phyloP scores from a whole-genome alignment of 1,140 invertebrate genomes.

The Chionoecetes opilio region DNA sequence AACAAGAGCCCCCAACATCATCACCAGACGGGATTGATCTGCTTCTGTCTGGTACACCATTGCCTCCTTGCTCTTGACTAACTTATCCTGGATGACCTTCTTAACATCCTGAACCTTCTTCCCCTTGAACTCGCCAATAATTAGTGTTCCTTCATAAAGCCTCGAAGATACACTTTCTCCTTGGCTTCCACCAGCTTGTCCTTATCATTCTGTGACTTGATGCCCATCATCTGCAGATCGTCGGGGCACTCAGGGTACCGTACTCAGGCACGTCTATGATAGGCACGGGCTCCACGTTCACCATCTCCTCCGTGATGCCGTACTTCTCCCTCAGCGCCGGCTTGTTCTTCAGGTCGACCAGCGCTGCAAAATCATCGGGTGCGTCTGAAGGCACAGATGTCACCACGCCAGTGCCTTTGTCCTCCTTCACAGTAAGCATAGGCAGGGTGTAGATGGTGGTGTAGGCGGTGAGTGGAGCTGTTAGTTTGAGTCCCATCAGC shows the following conservation, averaged over 20 bases:
- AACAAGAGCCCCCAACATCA: conserved; percentile 99
- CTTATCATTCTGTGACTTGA: conserved; percentile 98
- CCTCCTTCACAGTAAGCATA: conserved; percentile 99
- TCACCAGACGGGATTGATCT: conserved; percentile 98
- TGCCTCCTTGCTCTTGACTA: conserved; percentile 91
- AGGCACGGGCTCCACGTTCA: conserved; percentile 92
- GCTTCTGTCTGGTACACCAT: conserved; percentile 97
- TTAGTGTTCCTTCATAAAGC: conserved; percentile 92
- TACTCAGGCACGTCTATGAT: conserved; percentile 97
- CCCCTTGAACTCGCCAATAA: conserved; percentile 95
- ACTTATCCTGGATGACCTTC: conserved; percentile 92
- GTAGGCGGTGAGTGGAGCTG: conserved; percentile 93
- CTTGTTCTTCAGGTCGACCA: conserved; percentile 98
- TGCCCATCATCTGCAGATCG: conserved; percentile 95
- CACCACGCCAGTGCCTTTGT: conserved; percentile 98
- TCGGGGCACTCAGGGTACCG: conserved; percentile 93
- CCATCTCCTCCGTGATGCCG: conserved; percentile 96
- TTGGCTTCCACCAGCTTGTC: conserved; percentile 98
- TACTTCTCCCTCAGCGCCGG: conserved; percentile 96
- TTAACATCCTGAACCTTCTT: conserved; percentile 98
- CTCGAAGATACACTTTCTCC: conserved; percentile 97
- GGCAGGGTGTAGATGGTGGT: conserved; percentile 96
- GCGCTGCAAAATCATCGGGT: conserved; percentile 98
- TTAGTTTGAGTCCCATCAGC: conserved; percentile 91
- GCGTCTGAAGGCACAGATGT: conserved; percentile 99